Conservation (phyloP, 2,797 vertebrate genomes). For the Takifugu ocellatus region DNA sequence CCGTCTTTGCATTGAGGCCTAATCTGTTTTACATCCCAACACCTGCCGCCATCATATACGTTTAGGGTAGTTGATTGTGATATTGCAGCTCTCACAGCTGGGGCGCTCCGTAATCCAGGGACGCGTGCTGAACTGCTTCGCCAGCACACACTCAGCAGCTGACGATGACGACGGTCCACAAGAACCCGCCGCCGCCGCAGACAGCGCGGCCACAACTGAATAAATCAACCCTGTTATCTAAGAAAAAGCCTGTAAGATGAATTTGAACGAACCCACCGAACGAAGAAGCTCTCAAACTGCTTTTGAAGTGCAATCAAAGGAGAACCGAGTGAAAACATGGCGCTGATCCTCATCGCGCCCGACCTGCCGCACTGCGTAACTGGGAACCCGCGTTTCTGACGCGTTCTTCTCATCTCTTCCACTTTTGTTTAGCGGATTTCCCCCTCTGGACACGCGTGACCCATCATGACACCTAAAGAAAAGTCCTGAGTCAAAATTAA, state of each 20-base stretch:
- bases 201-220: not conserved
- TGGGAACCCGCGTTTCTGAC: too few relatives aligned
- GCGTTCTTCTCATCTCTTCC: too few relatives aligned
- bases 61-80: too few relatives aligned
- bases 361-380: not conserved
- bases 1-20: slow-evolving; percentile 10
- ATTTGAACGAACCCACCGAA: too few relatives aligned
- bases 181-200: too few relatives aligned
- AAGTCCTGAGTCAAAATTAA: too few relatives aligned
- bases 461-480: too few relatives aligned
- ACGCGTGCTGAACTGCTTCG: not conserved
- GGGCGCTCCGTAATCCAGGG: not conserved
- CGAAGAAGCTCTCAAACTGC: not conserved
- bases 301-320: slow-evolving; percentile 4
- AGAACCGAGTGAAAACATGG: not conserved
- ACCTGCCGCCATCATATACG: slow-evolving; percentile 2
- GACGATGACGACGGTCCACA: not conserved
- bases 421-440: not conserved
- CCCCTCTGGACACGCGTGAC: not conserved
- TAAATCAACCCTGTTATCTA: not conserved
- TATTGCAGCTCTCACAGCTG: not conserved
- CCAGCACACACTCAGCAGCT: not conserved
- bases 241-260: not conserved
- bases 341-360: not conserved
- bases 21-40: slow-evolving; percentile 4